Evolutionary conservation across 2,113 vertebrate genomes (phyloP).

Genomic region (Anolis sagrei): DNA sequence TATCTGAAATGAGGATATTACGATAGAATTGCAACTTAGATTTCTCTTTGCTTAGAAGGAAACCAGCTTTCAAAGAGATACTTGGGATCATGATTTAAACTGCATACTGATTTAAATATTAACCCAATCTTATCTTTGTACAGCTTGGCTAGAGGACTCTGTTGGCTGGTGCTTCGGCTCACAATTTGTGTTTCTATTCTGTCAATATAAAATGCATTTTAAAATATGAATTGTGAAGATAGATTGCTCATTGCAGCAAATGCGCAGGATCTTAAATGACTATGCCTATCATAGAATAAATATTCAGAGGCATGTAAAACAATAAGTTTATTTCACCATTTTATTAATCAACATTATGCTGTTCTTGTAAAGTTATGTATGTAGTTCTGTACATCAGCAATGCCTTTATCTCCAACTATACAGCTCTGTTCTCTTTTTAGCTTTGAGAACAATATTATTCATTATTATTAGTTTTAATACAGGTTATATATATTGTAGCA

Average conservation of each 20-base stretch:
- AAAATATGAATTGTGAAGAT: neutral
- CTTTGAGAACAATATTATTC: neutral
- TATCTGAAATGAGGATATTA: neutral
- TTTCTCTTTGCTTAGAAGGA: neutral
- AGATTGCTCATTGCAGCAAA: neutral
- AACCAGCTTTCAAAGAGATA: neutral
- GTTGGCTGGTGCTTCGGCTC: neutral
- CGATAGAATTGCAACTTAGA: neutral
- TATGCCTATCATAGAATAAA: neutral
- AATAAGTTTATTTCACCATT: neutral
- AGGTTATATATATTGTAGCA: neutral
- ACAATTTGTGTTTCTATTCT: neutral
- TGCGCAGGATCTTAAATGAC: neutral
- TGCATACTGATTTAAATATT: neutral
- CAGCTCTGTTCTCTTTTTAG: neutral
- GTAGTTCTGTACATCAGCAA: neutral
- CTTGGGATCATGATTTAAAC: neutral
- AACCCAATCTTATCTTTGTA: neutral
- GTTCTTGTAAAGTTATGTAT: neutral
- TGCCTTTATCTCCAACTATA: neutral
- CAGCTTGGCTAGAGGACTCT: neutral
- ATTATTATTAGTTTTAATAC: neutral
- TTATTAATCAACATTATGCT: neutral
- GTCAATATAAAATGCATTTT: neutral
- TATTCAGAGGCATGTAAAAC: neutral